Evolutionary conservation across 64 coral and sea anemone genomes (phyloP), one percentile per base, ranked within the genome.

Genomic region (Actinia tenebrosa): DNA sequence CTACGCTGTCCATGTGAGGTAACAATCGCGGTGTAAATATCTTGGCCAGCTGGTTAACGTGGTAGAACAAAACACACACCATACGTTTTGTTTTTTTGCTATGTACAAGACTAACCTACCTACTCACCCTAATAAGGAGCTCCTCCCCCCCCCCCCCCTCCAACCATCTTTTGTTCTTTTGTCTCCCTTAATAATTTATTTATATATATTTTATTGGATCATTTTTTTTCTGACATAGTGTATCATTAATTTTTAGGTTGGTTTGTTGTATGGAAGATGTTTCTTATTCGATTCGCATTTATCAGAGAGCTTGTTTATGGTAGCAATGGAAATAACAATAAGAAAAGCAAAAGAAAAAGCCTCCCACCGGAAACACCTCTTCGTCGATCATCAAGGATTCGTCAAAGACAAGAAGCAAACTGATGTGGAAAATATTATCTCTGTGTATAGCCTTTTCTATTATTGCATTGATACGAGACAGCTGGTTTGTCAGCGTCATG

Each of bases 231-330:
- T 37, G 30, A 37, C 30, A 37, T 37, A 37, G 30, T 37, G 30
- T 37, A 3, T 58, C 56, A 58, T 14, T 8, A 16, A 2, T 66
- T 92, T 83, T 45, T 66, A 95, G 93, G 91, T 84, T 95, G 93
- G 93, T 92, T 95, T 80, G 78, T 99, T 16, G 86, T 95, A 11
- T 99, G 97, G 97, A 99, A 99, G 71, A 95, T 99, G 90, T 99
- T 99, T 66, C 87, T 99, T 2, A 91, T 99, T 27, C 47, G 93
- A 60, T 95, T 99, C 84, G 93, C 97, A 46, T 99, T 99, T 64
- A 95, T 99, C 26, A 90, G 91, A 64, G 97, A 99, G 79, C 86
- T 99, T n/a, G 91, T 95, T 50, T 99, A 95, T 86, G 91, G 97
- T 18, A 94, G 92, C 64, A 88, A 93, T 93, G 97, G 91, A 15